Percentiles rank a stretch among this genome's conserved stretches.
phyloP scores from a whole-genome alignment of 1,140 invertebrate genomes.

The Brachionus rubens region DNA sequence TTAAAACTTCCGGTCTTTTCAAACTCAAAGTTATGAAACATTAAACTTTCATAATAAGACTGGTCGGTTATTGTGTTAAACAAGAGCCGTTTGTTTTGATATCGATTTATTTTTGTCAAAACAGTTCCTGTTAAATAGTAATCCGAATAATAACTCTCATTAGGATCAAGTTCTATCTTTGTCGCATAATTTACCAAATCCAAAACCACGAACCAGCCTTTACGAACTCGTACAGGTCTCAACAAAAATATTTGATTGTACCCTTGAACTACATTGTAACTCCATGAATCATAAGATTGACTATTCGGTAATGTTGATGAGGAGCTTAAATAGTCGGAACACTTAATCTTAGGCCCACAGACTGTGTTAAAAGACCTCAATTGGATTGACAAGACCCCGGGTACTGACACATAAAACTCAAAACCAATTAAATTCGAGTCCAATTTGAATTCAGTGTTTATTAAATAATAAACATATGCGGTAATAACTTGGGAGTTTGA shows the following conservation, averaged over 20 bases:
- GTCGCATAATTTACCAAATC: neutral
- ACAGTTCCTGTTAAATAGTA: neutral
- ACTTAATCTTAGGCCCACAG: too few relatives aligned
- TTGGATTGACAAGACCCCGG: neutral
- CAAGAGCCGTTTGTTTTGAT: neutral
- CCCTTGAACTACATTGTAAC: neutral
- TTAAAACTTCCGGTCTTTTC: neutral
- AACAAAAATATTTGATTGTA: neutral
- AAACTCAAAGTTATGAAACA: neutral
- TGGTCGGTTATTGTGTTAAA: neutral
- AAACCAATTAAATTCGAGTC: neutral
- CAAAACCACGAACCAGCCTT: neutral
- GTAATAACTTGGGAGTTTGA: neutral
- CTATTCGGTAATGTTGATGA: neutral
- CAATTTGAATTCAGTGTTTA: neutral
- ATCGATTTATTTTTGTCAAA: neutral
- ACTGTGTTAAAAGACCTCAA: neutral
- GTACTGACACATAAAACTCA: slow-evolving; percentile 4
- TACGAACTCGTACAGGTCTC: neutral
- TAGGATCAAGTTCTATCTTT: neutral
- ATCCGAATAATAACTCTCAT: neutral
- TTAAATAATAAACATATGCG: neutral
- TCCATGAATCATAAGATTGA: neutral
- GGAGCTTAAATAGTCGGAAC: too few relatives aligned
- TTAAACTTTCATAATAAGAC: neutral